Percentiles rank a stretch among this genome's conserved stretches.
Evolutionary conservation across 1,140 invertebrate genomes (phyloP).

Genomic region (Ceratosolen solmsi): DNA sequence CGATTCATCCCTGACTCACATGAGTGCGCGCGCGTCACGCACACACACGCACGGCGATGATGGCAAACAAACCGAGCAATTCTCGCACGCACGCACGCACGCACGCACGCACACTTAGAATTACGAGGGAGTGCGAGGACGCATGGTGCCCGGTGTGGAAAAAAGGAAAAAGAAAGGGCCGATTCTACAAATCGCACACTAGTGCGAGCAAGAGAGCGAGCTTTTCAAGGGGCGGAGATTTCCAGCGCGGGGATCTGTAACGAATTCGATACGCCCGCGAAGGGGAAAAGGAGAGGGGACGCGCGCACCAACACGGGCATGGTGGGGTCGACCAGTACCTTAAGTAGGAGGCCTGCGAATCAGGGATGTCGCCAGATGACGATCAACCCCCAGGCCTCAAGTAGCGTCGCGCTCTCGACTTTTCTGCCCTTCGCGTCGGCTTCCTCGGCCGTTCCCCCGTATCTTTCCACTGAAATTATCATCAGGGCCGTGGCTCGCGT

Average conservation of each 20-base stretch:
- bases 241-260: constrained; percentile 69
- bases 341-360: constrained; percentile 21
- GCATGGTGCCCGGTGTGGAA: not conserved
- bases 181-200: not conserved
- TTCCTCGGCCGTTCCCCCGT: not conserved
- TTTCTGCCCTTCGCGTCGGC: not conserved
- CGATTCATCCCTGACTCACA: constrained; percentile 12
- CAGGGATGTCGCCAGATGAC: constrained; percentile 46
- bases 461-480: not conserved
- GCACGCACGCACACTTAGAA: constrained; percentile 43
- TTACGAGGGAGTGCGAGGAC: constrained; percentile 48
- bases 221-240: constrained; percentile 62
- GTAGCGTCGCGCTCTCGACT: not conserved
- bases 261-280: constrained; percentile 65
- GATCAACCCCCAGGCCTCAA: constrained; percentile 8
- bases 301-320: not conserved
- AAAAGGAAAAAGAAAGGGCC: constrained; percentile 28
- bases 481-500: not conserved
- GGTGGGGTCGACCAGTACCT: constrained; percentile 43
- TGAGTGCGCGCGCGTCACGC: not conserved
- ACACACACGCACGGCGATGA: constrained; percentile 7
- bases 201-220: constrained; percentile 45
- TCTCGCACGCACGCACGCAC: constrained; percentile 39
- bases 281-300: not conserved
- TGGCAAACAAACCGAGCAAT: constrained; percentile 48